These are phyloP conservation scores for Camelus dromedarius DNA, from an alignment of 2,113 vertebrate species.

Conservation along the genomic window DNA sequence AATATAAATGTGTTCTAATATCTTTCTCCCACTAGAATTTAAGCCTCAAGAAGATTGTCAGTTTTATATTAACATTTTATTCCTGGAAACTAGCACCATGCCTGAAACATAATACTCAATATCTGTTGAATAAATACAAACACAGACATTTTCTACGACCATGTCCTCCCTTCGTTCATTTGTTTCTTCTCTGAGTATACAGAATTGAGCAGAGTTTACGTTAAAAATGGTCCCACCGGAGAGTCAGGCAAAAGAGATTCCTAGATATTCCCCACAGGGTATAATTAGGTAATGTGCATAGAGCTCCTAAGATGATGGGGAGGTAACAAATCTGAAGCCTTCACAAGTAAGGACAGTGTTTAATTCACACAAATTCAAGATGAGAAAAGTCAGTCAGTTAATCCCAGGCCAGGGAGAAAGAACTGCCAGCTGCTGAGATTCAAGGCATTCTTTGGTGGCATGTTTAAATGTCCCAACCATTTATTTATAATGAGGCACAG, in stretches of 20 bases:
- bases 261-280: background rate
- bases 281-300: conserved; percentile 59
- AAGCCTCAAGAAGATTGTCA: background rate
- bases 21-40: background rate
- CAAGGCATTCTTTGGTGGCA: conserved; percentile 66
- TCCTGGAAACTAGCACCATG: background rate
- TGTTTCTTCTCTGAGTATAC: background rate
- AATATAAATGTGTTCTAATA: background rate
- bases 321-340: conserved; percentile 54
- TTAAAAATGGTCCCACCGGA: conserved; percentile 43
- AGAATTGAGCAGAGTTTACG: conserved; percentile 14
- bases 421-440: conserved; percentile 57
- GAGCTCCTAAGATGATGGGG: background rate
- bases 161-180: background rate
- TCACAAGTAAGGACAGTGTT: background rate
- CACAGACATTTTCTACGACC: background rate
- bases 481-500: conserved; percentile 81
- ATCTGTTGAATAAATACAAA: background rate
- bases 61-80: background rate
- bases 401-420: conserved; percentile 57
- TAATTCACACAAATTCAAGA: conserved; percentile 73
- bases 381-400: conserved; percentile 53
- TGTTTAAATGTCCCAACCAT: conserved; percentile 73
- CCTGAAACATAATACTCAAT: background rate
- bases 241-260: background rate